phyloP scores from a whole-genome alignment of 2,888 invertebrate genomes.

The Sarcophaga subvicina region DNA sequence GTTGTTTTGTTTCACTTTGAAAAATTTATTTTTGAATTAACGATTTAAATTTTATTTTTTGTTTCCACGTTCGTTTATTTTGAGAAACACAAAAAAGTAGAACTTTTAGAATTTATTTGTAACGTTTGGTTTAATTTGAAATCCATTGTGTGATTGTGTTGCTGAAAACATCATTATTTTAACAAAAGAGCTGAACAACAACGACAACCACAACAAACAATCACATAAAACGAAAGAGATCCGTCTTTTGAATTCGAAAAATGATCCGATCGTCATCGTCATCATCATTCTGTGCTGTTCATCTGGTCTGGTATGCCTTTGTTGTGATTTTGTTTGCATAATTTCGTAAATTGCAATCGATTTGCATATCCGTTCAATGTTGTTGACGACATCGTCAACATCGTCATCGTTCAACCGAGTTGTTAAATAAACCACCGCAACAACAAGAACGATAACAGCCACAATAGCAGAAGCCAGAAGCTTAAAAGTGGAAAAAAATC shows the following conservation, averaged over 20 bases:
- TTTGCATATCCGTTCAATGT: slow-evolving; percentile 71
- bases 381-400: slow-evolving; percentile 23
- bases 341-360: slow-evolving; percentile 72
- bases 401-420: slow-evolving; percentile 46
- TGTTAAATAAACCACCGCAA: slow-evolving; percentile 40
- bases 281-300: slow-evolving; percentile 19
- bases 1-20: slow-evolving; percentile 50
- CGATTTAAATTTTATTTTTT: slow-evolving; percentile 15
- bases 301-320: slow-evolving; percentile 52
- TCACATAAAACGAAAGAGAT: slow-evolving; percentile 9
- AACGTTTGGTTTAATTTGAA: slow-evolving; percentile 56
- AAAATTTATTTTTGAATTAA: slow-evolving; percentile 50
- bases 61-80: slow-evolving; percentile 28
- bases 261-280: slow-evolving; percentile 63
- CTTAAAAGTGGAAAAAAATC: slow-evolving; percentile 42
- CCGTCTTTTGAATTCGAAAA: slow-evolving; percentile 36
- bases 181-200: background rate
- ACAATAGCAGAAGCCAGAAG: slow-evolving; percentile 38
- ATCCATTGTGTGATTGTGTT: slow-evolving; percentile 60
- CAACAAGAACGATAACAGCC: slow-evolving; percentile 11
- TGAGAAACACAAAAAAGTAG: slow-evolving; percentile 43
- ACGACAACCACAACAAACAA: background rate
- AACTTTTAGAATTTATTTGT: slow-evolving; percentile 64
- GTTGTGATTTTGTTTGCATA: slow-evolving; percentile 69
- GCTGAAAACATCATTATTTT: slow-evolving; percentile 65